Conservation (phyloP, 2,113 vertebrate genomes). For the Vidua macroura region DNA sequence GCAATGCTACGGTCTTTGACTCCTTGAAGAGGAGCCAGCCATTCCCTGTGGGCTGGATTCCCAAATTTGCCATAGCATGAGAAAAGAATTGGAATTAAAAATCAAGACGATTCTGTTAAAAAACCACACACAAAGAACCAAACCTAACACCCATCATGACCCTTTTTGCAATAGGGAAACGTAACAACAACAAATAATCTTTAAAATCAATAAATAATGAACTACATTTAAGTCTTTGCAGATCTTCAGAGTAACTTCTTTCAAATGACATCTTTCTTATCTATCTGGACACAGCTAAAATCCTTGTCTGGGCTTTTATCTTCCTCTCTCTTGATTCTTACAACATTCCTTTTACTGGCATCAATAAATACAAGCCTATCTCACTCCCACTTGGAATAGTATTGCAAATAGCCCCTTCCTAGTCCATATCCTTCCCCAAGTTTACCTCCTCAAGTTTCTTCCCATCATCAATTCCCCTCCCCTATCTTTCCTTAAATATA, state of each 20-base stretch:
- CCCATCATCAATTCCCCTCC: not conserved
- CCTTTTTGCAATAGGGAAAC: fast-evolving
- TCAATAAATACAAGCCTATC: not conserved
- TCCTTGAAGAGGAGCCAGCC: not conserved
- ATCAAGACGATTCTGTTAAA: not conserved
- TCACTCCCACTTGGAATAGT: not conserved
- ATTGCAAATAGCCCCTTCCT: not conserved
- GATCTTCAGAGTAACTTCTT: not conserved
- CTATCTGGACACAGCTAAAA: not conserved
- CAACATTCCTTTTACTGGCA: not conserved
- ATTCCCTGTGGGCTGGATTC: not conserved
- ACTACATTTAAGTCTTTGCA: not conserved
- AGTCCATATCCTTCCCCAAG: not conserved
- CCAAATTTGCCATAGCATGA: not conserved
- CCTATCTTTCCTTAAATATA: not conserved
- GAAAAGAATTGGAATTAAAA: not conserved
- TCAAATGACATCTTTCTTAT: not conserved
- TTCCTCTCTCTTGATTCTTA: not conserved
- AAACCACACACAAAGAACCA: not conserved
- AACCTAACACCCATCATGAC: not conserved
- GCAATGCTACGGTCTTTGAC: fast-evolving
- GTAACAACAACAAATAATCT: not conserved
- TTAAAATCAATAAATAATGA: not conserved
- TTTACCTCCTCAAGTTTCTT: not conserved
- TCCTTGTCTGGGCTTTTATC: not conserved